A percentile compares a stretch with the other conserved stretches of the same genome.
Conservation (phyloP, 2,888 invertebrate species). For the Cheilosia impressa region DNA sequence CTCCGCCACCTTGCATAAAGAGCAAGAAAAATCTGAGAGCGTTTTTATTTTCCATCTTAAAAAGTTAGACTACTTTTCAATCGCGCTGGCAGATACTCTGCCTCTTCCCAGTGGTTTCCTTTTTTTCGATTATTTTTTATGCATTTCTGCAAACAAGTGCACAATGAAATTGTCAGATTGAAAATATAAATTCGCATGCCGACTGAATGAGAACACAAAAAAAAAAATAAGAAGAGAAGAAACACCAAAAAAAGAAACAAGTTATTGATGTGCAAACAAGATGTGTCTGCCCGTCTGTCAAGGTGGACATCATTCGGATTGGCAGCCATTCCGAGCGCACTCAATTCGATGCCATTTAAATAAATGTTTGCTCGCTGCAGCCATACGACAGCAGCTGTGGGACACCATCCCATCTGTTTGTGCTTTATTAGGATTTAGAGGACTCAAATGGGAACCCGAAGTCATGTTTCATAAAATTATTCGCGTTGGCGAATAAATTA, state of each 20-base stretch:
- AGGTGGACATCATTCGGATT: constrained; percentile 33
- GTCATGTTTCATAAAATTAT: too few species aligned
- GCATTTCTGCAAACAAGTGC: too few species aligned
- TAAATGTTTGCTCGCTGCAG: constrained; percentile 35
- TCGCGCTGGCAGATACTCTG: too few species aligned
- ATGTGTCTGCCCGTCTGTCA: constrained; percentile 35
- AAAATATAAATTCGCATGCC: neutral
- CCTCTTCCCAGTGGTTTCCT: too few species aligned
- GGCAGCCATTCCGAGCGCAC: constrained; percentile 25
- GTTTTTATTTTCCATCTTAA: too few species aligned
- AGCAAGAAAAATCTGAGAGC: too few species aligned
- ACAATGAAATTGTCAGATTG: too few species aligned
- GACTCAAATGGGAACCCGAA: neutral
- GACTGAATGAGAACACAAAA: neutral
- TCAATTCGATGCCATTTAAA: constrained; percentile 20
- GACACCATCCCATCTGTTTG: neutral
- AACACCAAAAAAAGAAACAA: neutral
- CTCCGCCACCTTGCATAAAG: too few species aligned
- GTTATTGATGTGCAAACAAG: constrained; percentile 27
- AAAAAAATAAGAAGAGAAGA: neutral
- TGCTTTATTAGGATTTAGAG: neutral
- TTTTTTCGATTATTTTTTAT: too few species aligned
- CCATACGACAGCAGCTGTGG: constrained; percentile 2
- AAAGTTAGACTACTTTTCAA: too few species aligned
- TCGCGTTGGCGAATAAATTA: neutral